phyloP scores from a whole-genome alignment of 2,113 vertebrate species.

The Callaeas wilsoni region DNA sequence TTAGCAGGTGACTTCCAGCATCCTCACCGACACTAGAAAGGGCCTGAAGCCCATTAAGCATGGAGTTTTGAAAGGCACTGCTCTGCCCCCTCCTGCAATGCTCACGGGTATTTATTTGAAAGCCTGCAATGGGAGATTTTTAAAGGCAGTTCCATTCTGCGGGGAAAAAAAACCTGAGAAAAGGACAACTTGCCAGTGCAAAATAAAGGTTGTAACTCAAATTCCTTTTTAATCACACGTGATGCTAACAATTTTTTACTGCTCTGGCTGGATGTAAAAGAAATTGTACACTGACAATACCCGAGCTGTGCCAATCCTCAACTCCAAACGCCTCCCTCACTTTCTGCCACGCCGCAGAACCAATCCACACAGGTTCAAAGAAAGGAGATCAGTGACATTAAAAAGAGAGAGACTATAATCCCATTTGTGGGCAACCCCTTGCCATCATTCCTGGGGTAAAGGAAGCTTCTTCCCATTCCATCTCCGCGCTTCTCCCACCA shows the following conservation, averaged over 20 bases:
- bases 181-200: not conserved
- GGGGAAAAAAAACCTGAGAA: not conserved
- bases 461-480: not conserved
- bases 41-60: not conserved
- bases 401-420: not conserved
- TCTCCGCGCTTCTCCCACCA: not conserved
- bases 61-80: not conserved
- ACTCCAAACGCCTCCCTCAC: not conserved
- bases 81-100: not conserved
- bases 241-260: accelerated
- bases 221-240: not conserved
- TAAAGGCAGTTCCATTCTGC: not conserved
- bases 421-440: not conserved
- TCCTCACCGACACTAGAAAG: accelerated
- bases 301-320: not conserved
- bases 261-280: not conserved
- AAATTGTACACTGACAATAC: accelerated
- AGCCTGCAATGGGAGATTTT: not conserved
- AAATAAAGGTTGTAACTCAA: not conserved
- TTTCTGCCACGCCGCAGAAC: not conserved
- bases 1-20: not conserved
- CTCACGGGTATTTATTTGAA: accelerated
- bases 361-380: not conserved
- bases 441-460: not conserved
- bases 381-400: not conserved